Evolutionary conservation across 2,888 invertebrate species (phyloP).

Genomic region (Drosophila nigricruria): DNA sequence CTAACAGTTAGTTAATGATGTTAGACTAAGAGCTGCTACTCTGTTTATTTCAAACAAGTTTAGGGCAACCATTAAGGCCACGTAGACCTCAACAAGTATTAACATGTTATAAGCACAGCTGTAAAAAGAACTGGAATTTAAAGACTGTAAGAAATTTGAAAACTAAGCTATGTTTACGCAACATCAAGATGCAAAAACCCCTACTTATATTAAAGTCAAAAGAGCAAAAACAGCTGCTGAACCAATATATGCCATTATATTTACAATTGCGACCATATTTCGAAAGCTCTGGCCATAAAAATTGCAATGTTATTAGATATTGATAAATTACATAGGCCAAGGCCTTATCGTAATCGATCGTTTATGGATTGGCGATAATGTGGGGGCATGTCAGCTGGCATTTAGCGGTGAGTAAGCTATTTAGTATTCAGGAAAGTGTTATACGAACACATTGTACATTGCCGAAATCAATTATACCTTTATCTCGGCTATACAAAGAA

Average conservation of each 20-base stretch:
- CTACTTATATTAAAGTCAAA: not conserved
- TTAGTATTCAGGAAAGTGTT: slow-evolving; percentile 38
- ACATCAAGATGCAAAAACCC: not conserved
- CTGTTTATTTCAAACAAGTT: not conserved
- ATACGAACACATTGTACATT: slow-evolving; percentile 10
- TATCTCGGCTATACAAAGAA: slow-evolving; percentile 10
- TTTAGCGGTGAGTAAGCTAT: not conserved
- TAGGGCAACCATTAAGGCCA: not conserved
- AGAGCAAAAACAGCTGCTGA: not conserved
- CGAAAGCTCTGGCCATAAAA: slow-evolving; percentile 11
- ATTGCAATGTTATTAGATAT: slow-evolving; percentile 27
- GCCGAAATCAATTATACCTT: slow-evolving; percentile 32
- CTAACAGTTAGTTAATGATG: not conserved
- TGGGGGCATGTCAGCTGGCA: slow-evolving; percentile 19
- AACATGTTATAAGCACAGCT: not conserved
- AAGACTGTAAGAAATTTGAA: not conserved
- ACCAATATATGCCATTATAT: not conserved
- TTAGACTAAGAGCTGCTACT: not conserved
- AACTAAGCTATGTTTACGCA: not conserved
- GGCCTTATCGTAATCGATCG: slow-evolving; percentile 44
- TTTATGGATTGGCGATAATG: slow-evolving; percentile 50
- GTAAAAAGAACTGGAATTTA: not conserved
- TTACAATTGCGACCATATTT: slow-evolving; percentile 5
- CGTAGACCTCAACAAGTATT: not conserved
- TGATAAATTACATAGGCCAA: slow-evolving; percentile 45